phyloP scores from a whole-genome alignment of 2,113 vertebrate species.

The Colossoma macropomum region DNA sequence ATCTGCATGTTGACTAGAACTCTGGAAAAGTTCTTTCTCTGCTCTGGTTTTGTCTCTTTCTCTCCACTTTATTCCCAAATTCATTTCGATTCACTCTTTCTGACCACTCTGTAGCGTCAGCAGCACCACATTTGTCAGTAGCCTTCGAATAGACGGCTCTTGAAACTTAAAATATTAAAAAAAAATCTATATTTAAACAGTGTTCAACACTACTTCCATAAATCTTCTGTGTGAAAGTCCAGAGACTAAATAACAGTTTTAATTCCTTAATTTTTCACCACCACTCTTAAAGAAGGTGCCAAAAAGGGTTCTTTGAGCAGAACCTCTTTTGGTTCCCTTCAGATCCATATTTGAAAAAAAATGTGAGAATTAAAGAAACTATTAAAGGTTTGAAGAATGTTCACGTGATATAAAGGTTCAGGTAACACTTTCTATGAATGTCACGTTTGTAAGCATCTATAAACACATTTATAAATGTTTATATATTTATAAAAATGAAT shows the following conservation, averaged over 20 bases:
- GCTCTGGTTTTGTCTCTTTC: background rate
- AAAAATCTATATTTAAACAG: background rate
- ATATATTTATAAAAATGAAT: too few species aligned
- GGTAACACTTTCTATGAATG: too few species aligned
- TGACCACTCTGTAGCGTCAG: background rate
- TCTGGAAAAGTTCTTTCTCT: background rate
- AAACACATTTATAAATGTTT: too few species aligned
- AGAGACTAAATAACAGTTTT: background rate
- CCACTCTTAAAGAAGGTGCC: too few species aligned
- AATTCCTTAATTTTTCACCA: background rate
- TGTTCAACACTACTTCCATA: background rate
- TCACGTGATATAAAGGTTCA: too few species aligned
- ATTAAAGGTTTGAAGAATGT: too few species aligned
- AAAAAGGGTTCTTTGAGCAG: too few species aligned
- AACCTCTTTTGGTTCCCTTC: too few species aligned
- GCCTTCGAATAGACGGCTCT: too few species aligned
- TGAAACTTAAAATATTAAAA: background rate
- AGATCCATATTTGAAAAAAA: too few species aligned
- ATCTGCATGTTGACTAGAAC: conserved; percentile 17
- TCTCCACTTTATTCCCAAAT: background rate
- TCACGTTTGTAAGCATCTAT: too few species aligned
- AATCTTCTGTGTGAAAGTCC: background rate
- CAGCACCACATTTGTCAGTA: background rate
- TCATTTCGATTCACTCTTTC: background rate
- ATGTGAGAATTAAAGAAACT: too few species aligned